Evolutionary conservation across 2,888 invertebrate genomes (phyloP), one percentile per base, ranked within the genome.

Genomic region (Gandaritis pyraliata): DNA sequence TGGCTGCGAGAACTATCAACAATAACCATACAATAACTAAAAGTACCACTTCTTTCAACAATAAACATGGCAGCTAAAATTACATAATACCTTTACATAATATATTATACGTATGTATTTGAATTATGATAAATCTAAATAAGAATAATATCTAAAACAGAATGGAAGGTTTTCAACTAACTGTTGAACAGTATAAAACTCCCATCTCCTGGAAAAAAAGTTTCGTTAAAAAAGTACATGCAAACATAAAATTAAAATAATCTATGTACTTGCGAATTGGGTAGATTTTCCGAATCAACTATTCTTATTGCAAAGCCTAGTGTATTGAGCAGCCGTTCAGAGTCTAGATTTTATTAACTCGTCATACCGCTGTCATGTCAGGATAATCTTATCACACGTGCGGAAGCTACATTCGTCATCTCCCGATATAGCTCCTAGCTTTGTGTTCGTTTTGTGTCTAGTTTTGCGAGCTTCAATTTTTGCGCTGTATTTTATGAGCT

Each of bases 301-400:
- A 33, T 33, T 1, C 8, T 8, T 0, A 8, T 8, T 33, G 6
- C 8, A 11, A 16, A 10, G 16, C 16, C 43, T 41, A 4, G 10
- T 16, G 10, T 3, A 43, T 16, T 43, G 43, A 11, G 1, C 3
- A 11, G 4, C 16, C 11, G 13, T 41, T 41, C 15, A 15, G 1
- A 43, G 16, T 43, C n/a, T 30, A 47, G 8, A n/a, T 30, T 13
- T 48, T 48, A 23, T 48, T 48, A 29, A 7, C 23, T 36, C 12
- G 38, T 18, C 38, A 54, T 41, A 56, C 12, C 39, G 10, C n/a
- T 36, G 23, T 30, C 73, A 70, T 12, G 77, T 69, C 73, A 70
- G 81, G 80, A 81, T 84, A 82, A 82, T 80, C 80, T 80, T 83
- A 85, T 85, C 83, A 69, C 69, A 55, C 61, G 68, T 80, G 60